Evolutionary conservation across 2,113 vertebrate genomes (phyloP).

Genomic region (Hippolais icterina): DNA sequence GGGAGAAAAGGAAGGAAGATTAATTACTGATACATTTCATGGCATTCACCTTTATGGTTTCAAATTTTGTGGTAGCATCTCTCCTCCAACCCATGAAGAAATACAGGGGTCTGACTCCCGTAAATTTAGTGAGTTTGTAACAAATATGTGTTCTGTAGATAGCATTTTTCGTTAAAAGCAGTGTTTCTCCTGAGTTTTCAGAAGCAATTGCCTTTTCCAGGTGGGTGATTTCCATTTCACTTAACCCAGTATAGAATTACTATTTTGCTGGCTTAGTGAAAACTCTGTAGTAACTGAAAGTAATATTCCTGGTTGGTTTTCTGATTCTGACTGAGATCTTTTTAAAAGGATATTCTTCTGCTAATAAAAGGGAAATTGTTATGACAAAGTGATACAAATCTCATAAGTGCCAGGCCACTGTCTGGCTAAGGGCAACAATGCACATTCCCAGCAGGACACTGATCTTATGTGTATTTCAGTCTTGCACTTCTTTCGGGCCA

Average conservation of each 20-base stretch:
- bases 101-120: neutral
- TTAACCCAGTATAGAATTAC: neutral
- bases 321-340: neutral
- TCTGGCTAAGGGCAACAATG: neutral
- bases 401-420: neutral
- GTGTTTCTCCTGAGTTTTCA: neutral
- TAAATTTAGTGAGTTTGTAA: neutral
- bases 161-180: neutral
- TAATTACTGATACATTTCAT: neutral
- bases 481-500: slow-evolving; percentile 1
- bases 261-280: neutral
- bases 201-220: neutral
- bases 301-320: neutral
- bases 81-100: neutral
- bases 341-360: neutral
- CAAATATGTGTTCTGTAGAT: neutral
- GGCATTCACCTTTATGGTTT: neutral
- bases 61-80: neutral
- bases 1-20: neutral
- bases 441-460: neutral
- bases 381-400: neutral
- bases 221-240: neutral
- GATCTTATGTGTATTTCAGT: neutral
- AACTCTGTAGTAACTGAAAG: neutral
- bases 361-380: neutral